A percentile compares a stretch with the other conserved stretches of the same genome.
Conservation (phyloP, 2,888 invertebrate genomes). For the Philonicus albiceps region DNA sequence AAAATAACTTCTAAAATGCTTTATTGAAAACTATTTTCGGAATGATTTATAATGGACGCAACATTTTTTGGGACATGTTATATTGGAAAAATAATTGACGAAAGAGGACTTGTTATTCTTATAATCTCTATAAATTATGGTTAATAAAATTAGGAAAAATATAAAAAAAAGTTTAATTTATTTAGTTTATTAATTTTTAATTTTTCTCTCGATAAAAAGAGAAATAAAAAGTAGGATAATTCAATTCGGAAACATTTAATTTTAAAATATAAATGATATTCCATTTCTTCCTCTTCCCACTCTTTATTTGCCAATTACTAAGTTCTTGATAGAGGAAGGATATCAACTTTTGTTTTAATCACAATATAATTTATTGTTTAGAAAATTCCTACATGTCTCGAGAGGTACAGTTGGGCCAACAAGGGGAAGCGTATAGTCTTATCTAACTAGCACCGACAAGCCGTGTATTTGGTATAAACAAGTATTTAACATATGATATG, state of each 20-base stretch:
- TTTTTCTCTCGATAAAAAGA: background rate
- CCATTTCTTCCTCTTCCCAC: background rate
- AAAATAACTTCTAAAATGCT: background rate
- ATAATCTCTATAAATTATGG: too few species aligned
- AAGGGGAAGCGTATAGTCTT: background rate
- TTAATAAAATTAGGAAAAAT: background rate
- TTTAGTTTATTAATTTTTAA: background rate
- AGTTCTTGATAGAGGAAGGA: background rate
- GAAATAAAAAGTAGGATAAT: background rate
- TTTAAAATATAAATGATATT: background rate
- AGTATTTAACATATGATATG: background rate
- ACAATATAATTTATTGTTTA: background rate
- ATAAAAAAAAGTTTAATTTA: background rate
- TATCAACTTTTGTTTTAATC: background rate
- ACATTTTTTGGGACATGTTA: too few species aligned
- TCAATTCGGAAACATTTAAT: background rate
- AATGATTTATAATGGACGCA: background rate
- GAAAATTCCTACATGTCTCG: background rate
- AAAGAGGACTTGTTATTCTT: too few species aligned
- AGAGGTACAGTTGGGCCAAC: background rate
- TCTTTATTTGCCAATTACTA: background rate
- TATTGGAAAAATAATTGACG: background rate
- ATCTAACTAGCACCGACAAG: background rate
- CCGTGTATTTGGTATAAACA: background rate
- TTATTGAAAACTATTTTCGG: background rate